phyloP scores from a whole-genome alignment of 2,797 vertebrate genomes.

The Hoplostethus atlanticus region DNA sequence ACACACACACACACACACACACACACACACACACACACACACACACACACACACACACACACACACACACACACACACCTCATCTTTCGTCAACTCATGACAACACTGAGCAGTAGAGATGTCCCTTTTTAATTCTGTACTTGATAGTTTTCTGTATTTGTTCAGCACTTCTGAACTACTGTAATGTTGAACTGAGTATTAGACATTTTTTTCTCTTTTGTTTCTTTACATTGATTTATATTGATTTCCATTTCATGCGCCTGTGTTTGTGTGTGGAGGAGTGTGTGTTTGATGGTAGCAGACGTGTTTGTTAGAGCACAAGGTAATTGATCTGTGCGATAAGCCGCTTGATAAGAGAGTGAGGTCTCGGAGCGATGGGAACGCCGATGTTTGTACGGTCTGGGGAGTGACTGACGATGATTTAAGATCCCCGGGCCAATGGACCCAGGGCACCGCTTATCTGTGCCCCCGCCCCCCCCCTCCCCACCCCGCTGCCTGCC shows the following conservation, averaged over 20 bases:
- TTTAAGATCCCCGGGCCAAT: slow-evolving; percentile 85
- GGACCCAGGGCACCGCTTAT: slow-evolving; percentile 88
- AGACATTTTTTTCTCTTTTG: slow-evolving; percentile 1
- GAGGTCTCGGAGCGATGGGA: slow-evolving; percentile 73
- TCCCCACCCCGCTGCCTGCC: slow-evolving; percentile 7
- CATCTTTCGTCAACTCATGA: slow-evolving; percentile 3
- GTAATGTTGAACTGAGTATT: slow-evolving; percentile 16
- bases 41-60: background rate
- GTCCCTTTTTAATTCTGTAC: background rate
- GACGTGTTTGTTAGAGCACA: slow-evolving; percentile 68
- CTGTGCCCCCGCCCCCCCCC: slow-evolving; percentile 62
- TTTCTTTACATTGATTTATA: slow-evolving; percentile 39
- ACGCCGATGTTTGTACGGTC: slow-evolving; percentile 79
- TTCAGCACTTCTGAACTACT: background rate
- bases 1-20: slow-evolving; percentile 12
- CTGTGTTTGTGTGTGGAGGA: slow-evolving; percentile 66
- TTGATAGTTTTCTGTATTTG: background rate
- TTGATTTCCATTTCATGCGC: slow-evolving; percentile 33
- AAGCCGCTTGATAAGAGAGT: slow-evolving; percentile 67
- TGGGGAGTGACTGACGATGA: slow-evolving; percentile 82
- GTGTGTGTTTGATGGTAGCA: slow-evolving; percentile 69
- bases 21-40: background rate
- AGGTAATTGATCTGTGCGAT: slow-evolving; percentile 76
- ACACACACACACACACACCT: background rate
- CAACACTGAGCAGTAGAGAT: background rate